A percentile compares a stretch with the other conserved stretches of the same genome.
These are phyloP conservation scores for Panurus biarmicus DNA, from an alignment of 2,113 vertebrate genomes.

Conservation along the genomic window DNA sequence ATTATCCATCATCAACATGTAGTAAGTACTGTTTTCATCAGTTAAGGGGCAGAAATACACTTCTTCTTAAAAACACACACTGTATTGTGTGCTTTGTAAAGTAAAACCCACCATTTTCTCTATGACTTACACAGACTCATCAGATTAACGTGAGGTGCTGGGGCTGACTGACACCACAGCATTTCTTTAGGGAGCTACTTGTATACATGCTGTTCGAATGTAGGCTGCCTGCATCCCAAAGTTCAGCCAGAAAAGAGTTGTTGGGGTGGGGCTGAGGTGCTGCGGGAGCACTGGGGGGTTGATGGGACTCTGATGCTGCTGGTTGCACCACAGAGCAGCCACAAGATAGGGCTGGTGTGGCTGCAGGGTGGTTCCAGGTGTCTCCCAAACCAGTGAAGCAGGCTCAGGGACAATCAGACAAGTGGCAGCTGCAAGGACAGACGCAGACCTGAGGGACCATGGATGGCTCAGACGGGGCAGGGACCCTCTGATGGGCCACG, in stretches of 20 bases:
- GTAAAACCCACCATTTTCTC: background rate
- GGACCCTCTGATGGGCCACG: rapidly evolving
- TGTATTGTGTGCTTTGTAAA: background rate
- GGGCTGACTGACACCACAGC: background rate
- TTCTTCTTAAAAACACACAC: background rate
- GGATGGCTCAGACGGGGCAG: background rate
- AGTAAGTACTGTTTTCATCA: background rate
- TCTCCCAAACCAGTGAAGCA: background rate
- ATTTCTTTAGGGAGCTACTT: background rate
- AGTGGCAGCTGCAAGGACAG: background rate
- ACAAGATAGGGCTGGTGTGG: background rate
- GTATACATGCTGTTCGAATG: background rate
- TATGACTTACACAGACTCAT: background rate
- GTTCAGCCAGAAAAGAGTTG: background rate
- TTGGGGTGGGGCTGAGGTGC: rapidly evolving
- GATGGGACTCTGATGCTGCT: rapidly evolving
- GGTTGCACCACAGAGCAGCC: rapidly evolving
- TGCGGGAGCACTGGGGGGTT: rapidly evolving
- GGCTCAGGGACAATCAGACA: background rate
- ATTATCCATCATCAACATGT: background rate
- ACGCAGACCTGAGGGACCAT: too few relatives aligned
- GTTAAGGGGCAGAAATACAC: background rate
- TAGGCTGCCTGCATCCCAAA: background rate
- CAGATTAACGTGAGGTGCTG: background rate
- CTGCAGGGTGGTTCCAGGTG: background rate